Evolutionary conservation across 2,888 invertebrate genomes (phyloP).

Genomic region (Lasius fuliginosus): DNA sequence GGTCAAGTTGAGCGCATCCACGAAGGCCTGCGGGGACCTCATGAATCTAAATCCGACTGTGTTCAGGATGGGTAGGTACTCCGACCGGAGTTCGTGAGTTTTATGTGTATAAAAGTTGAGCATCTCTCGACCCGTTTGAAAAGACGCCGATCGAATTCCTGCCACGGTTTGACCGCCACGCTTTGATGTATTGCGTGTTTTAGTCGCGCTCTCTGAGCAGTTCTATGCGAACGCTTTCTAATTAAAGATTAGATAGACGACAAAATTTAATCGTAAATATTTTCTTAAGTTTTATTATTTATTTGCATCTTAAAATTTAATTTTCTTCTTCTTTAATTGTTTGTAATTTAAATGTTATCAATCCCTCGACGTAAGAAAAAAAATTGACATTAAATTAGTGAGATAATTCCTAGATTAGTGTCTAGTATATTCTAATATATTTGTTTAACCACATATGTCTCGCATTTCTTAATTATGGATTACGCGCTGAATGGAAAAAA

Average conservation of each 20-base stretch:
- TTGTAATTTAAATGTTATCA: background rate
- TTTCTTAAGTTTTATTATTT: background rate
- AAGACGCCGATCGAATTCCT: constrained; percentile 60
- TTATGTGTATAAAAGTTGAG: constrained; percentile 73
- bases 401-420: background rate
- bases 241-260: constrained; percentile 20
- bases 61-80: constrained; percentile 69
- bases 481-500: background rate
- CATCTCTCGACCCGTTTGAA: constrained; percentile 18
- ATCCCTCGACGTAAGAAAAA: background rate
- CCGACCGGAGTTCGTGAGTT: constrained; percentile 74
- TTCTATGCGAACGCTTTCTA: constrained; percentile 32
- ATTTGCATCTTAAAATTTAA: background rate
- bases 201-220: background rate
- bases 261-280: constrained; percentile 6
- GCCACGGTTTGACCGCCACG: constrained; percentile 49
- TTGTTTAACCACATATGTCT: background rate
- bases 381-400: background rate
- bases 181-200: constrained; percentile 61
- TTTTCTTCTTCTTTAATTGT: background rate
- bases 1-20: constrained; percentile 66
- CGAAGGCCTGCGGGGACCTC: constrained; percentile 68
- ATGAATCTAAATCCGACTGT: constrained; percentile 74
- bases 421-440: background rate
- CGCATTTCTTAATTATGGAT: background rate